These are phyloP conservation scores for Perizoma flavofasciatum DNA, from an alignment of 2,888 invertebrate genomes.

Conservation along the genomic window DNA sequence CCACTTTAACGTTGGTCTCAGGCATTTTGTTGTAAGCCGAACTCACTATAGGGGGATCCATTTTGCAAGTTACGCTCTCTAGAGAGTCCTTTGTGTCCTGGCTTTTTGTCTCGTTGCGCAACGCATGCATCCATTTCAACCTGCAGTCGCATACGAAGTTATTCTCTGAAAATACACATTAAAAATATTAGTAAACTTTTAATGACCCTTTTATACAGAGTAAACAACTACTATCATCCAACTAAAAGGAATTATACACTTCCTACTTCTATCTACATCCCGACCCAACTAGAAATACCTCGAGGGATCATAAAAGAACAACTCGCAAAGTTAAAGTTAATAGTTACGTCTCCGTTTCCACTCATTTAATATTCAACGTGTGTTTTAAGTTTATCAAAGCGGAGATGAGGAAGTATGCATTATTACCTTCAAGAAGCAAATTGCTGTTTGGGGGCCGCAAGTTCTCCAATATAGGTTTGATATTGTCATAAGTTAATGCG, in stretches of 20 bases:
- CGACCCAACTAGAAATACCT: slow-evolving; percentile 60
- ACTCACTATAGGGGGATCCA: slow-evolving; percentile 81
- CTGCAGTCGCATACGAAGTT: slow-evolving; percentile 93
- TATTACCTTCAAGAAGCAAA: slow-evolving; percentile 89
- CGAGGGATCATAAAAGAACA: slow-evolving; percentile 67
- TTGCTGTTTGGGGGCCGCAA: slow-evolving; percentile 89
- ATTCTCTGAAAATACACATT: slow-evolving; percentile 86
- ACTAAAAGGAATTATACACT: slow-evolving; percentile 51
- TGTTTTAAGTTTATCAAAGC: slow-evolving; percentile 69
- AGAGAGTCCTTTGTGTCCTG: slow-evolving; percentile 86
- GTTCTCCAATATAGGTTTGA: slow-evolving; percentile 90
- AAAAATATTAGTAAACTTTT: slow-evolving; percentile 13
- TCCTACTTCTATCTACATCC: slow-evolving; percentile 49
- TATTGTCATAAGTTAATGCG: slow-evolving; percentile 89
- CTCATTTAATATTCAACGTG: slow-evolving; percentile 73
- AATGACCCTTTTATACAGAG: slow-evolving; percentile 2
- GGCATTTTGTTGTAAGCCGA: slow-evolving; percentile 78
- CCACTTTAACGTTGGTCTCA: slow-evolving; percentile 59
- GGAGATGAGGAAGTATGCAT: slow-evolving; percentile 63
- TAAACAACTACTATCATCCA: slow-evolving; percentile 39
- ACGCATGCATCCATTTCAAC: slow-evolving; percentile 90
- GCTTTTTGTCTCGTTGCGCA: slow-evolving; percentile 90
- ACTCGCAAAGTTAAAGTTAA: slow-evolving; percentile 71
- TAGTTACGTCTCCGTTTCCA: slow-evolving; percentile 63
- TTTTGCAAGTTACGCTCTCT: slow-evolving; percentile 88